Base-by-base conservation (phyloP, 1,140 invertebrate species). In the Drosophila suzukii region DNA sequence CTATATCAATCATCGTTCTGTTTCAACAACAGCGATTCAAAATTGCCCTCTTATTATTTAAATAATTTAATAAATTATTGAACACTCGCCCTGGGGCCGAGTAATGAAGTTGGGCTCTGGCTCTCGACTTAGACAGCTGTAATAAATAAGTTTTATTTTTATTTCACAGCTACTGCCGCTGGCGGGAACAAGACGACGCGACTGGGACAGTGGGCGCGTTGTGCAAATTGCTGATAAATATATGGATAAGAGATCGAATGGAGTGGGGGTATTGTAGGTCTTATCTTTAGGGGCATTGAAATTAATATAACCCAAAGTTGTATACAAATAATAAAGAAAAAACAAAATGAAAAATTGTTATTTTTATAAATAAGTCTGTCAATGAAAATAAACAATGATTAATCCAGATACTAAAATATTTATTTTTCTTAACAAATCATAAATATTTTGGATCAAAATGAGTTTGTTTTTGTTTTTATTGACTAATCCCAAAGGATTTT, bases 31-130 rank as follows among this genome's bases (percentile, higher is more conserved):
- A 20, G 39, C 39, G 49, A 57, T 36, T 36, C 60, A 30, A 66
- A 68, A 59, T 53, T 68, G 57, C 63, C 65, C 57, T 56, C 65
- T 55, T 88, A 72, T 79, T 83, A 75, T 88, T 88, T 75, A 86
- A 78, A 85, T 75, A 78, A 81, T 78, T 86, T 88, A 73, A 68
- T 76, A 88, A 86, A 86, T 83, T 88, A 71, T 70, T 58, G 38
- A 62, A 68, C 65, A 51, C 15, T 20, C 46, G 62, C 51, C 78
- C 50, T 8, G 30, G 43, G 46, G 57, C 41, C 39, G 41, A 12
- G 47, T 30, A 47, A 56, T 51, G 38, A 66, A 54, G 57, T 38
- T 38, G 38, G 27, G 76, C 59, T 39, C 13, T 24, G 27, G 36
- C 41, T 56, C 54, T 54, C 17, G 38, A 39, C 34, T 38, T 51